These are phyloP conservation scores for Craniophora ligustri DNA, from an alignment of 2,888 invertebrate genomes.

Conservation along the genomic window DNA sequence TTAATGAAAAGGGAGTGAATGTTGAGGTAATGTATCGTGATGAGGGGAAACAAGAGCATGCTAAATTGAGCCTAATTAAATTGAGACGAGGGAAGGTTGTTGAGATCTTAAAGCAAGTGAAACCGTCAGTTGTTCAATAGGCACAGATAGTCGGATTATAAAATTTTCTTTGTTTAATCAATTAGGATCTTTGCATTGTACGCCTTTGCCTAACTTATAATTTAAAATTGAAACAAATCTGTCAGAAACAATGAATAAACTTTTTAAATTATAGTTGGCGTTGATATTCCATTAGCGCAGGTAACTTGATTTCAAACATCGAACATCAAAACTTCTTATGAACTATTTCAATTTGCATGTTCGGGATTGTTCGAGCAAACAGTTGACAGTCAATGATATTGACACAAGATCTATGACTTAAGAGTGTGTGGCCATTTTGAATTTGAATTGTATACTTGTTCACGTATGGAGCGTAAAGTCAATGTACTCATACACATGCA, in stretches of 20 bases:
- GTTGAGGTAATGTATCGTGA: too few species aligned
- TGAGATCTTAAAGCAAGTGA: too few species aligned
- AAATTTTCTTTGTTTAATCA: too few species aligned
- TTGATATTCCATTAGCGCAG: conserved; percentile 32
- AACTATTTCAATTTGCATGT: conserved; percentile 76
- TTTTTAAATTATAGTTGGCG: background rate
- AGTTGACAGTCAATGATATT: conserved; percentile 32
- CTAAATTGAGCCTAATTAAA: too few species aligned
- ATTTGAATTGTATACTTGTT: conserved; percentile 18
- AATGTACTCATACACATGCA: background rate
- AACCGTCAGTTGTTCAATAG: too few species aligned
- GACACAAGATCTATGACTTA: conserved; percentile 23
- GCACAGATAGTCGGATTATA: too few species aligned
- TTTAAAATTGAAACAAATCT: background rate
- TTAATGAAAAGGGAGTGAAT: too few species aligned
- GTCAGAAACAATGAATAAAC: background rate
- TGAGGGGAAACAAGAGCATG: too few species aligned
- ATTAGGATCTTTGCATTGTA: too few species aligned
- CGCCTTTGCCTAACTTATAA: too few species aligned
- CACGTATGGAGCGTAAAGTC: too few species aligned
- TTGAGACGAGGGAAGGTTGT: too few species aligned
- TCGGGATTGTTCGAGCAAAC: conserved; percentile 35
- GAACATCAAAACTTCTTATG: conserved; percentile 45
- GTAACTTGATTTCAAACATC: conserved; percentile 47
- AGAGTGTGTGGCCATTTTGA: conserved; percentile 6